phyloP scores from a whole-genome alignment of 2,888 invertebrate genomes.

The Chorisops tibialis region DNA sequence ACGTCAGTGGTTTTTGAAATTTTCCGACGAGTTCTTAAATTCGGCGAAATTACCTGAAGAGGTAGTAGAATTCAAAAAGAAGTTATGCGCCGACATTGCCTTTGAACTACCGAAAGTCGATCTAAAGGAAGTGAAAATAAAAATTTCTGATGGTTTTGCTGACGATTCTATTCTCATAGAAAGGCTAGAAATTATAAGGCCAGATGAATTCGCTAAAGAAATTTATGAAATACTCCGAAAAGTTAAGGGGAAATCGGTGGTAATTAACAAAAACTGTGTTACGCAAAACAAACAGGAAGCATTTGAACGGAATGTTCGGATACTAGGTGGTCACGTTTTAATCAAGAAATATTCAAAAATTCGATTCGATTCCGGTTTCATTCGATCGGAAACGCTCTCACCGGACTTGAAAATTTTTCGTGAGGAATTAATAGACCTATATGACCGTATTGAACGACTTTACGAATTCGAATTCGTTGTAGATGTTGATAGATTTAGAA shows the following conservation, averaged over 20 bases:
- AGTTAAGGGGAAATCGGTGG: not conserved
- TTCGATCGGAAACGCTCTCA: not conserved
- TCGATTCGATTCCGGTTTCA: not conserved
- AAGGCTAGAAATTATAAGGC: not conserved
- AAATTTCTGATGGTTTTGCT: slow-evolving; percentile 1
- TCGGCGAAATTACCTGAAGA: not conserved
- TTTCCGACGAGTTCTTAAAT: not conserved
- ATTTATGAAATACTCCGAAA: not conserved
- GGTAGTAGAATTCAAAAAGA: not conserved
- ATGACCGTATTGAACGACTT: not conserved
- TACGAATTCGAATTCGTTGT: not conserved
- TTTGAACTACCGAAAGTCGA: slow-evolving; percentile 3
- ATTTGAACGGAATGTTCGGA: slow-evolving; percentile 1
- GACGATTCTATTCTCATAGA: not conserved
- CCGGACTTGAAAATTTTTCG: not conserved
- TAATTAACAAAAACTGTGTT: not conserved
- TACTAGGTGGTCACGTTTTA: slow-evolving; percentile 1
- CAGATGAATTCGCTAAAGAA: slow-evolving; percentile 3
- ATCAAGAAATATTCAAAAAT: slow-evolving; percentile 8
- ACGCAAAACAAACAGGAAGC: not conserved
- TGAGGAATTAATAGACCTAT: not conserved
- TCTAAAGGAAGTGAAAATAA: not conserved
- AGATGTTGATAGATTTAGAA: not conserved
- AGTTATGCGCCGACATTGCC: not conserved
- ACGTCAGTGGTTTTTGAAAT: not conserved